A percentile compares a stretch with the other conserved stretches of the same genome.
Evolutionary conservation across 30 jellyfish, hydroid and myxozoan species (phyloP).

Genomic region (Hydra vulgaris): DNA sequence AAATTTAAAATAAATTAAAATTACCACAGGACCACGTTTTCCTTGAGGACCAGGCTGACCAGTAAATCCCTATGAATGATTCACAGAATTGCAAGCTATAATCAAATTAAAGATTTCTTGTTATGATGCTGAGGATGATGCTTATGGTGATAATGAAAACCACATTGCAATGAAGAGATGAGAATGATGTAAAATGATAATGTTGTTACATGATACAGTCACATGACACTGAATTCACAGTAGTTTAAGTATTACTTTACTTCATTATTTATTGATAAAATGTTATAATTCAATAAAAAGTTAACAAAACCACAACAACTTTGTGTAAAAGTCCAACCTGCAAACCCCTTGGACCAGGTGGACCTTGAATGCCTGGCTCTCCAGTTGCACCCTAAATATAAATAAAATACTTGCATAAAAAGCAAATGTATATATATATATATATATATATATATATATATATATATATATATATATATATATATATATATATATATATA

Average conservation of each 20-base stretch:
- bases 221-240: not conserved
- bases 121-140: not conserved
- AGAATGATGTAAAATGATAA: not conserved
- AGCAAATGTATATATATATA: not conserved
- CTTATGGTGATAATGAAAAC: not conserved
- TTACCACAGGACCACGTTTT: constrained; percentile 39
- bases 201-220: not conserved
- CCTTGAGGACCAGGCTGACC: constrained; percentile 29
- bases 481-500: too few species aligned
- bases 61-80: constrained; percentile 22
- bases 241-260: not conserved
- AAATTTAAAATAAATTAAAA: not conserved
- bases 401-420: not conserved
- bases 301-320: too few species aligned
- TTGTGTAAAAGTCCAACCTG: constrained; percentile 11
- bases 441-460: too few species aligned
- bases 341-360: constrained; percentile 32
- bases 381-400: constrained; percentile 43
- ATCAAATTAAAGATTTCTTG: not conserved
- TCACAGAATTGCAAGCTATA: not conserved
- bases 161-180: not conserved
- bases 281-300: not conserved
- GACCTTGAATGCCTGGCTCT: constrained; percentile 33
- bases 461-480: too few species aligned
- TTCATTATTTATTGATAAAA: too few species aligned